These are phyloP conservation scores for Piprites chloris DNA, from an alignment of 2,113 vertebrate genomes.

Conservation along the genomic window DNA sequence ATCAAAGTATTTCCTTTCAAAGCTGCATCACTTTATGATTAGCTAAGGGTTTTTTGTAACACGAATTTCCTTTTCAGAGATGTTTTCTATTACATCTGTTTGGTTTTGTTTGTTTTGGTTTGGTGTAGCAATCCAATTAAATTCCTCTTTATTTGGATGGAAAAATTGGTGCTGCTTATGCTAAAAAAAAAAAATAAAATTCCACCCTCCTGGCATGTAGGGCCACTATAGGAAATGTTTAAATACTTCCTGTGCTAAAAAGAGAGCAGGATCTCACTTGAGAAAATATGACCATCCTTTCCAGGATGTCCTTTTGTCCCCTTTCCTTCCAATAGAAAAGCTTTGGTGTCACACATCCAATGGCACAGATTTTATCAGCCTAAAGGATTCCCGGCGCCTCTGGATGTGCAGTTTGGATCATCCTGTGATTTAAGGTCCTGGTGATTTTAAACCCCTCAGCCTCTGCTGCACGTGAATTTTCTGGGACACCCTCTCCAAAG, in stretches of 20 bases:
- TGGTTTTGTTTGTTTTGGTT: neutral
- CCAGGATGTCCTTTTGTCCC: neutral
- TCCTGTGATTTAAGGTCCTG: neutral
- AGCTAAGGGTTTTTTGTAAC: conserved; percentile 50
- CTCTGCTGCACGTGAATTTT: neutral
- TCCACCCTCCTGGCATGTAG: neutral
- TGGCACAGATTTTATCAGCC: conserved; percentile 4
- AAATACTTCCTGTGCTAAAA: conserved; percentile 9
- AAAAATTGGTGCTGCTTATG: conserved; percentile 42
- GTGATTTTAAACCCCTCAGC: neutral
- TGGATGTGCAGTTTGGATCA: neutral
- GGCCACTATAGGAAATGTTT: neutral
- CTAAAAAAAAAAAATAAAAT: conserved; percentile 37
- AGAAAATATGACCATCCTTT: neutral
- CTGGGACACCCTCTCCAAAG: neutral
- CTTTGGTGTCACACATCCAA: neutral
- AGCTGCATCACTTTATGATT: conserved; percentile 66
- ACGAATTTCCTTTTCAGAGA: conserved; percentile 48
- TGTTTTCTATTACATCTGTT: conserved; percentile 64
- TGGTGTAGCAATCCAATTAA: conserved; percentile 46
- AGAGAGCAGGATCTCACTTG: neutral
- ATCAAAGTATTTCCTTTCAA: conserved; percentile 71
- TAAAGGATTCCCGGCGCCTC: neutral
- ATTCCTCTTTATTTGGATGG: conserved; percentile 47
- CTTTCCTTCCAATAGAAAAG: neutral